Base-by-base conservation (phyloP, 23 tunicate genomes). In the Oikopleura albicans region DNA sequence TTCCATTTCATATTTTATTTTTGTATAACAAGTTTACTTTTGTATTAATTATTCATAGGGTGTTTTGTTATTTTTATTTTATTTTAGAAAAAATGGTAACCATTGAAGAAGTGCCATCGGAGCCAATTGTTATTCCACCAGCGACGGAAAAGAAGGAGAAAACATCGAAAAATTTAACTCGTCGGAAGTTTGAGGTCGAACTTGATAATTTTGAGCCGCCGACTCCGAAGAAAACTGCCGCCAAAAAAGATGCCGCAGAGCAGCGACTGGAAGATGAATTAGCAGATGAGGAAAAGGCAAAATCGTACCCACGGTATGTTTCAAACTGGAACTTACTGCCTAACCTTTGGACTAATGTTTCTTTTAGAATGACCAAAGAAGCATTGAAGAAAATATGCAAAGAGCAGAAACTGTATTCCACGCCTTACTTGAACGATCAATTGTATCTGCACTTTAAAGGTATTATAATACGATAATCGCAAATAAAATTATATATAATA, bases 401-500 rank as follows among this genome's bases (percentile, higher is more conserved):
- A 40, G 66, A 90, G 40, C 91, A 95, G 41, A 95, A 95, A 84
- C 91, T 90, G 33, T 95, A 95, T 76, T 59, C 96, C 40, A 95
- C 99, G 0, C 99, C 99, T 37, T 95, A 95, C 71, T 87, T 95
- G 40, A 95, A 95, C 83, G 99, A 95, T 75, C 87, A 84, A 66
- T 85, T 95, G 31, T 95, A 95, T 79, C 90, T 95, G 12, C 99
- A 95, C 66, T 95, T 91, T 76, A 95, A 95, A 88, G 99, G 96
- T 91, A 22, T 29, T 57, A 39, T n/a, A n/a, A n/a, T n/a, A n/a
- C 27, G 27, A 27, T 56, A 56, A 27, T 22, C 28, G 27, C 27
- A 56, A 56, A 27, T 56, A 28, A 56, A 56, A 56, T 22, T 22
- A 56, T 56, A 22, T 56, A 56, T 56, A 56, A 56, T 28, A 56